A percentile compares a stretch with the other conserved stretches of the same genome.
Evolutionary conservation across 2,113 vertebrate genomes (phyloP).

Genomic region (Sander vitreus): DNA sequence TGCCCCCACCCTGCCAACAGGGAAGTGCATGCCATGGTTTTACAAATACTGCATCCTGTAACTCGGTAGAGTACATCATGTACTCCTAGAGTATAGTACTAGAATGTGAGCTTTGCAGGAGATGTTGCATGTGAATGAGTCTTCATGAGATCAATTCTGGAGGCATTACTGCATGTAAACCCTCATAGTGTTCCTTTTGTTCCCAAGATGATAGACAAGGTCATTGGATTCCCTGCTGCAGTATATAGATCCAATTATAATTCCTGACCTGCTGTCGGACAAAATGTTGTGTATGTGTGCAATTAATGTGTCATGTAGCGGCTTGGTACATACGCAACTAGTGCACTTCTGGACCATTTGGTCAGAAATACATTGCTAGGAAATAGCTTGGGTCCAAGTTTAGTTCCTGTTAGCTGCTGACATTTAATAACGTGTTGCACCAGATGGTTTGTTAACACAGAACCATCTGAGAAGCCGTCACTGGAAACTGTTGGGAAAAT

Average conservation of each 20-base stretch:
- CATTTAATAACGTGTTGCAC: neutral
- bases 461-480: too few relatives aligned
- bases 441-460: too few relatives aligned
- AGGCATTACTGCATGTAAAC: neutral
- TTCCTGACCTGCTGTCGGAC: neutral
- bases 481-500: too few relatives aligned
- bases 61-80: slow-evolving; percentile 19
- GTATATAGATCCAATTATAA: neutral
- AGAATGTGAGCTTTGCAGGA: slow-evolving; percentile 6
- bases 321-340: neutral
- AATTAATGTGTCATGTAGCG: neutral
- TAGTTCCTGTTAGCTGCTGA: neutral
- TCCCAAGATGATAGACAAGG: neutral
- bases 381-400: neutral
- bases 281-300: neutral
- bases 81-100: neutral
- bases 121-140: slow-evolving; percentile 22
- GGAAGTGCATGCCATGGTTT: slow-evolving; percentile 32
- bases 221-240: neutral
- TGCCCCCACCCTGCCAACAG: slow-evolving; percentile 37
- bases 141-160: neutral
- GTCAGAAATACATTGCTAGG: neutral
- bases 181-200: neutral
- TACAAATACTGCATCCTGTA: slow-evolving; percentile 53
- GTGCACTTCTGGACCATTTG: neutral